These are phyloP conservation scores for Acrossocheilus wenchowensis DNA, from an alignment of 2,797 vertebrate species.

Conservation along the genomic window DNA sequence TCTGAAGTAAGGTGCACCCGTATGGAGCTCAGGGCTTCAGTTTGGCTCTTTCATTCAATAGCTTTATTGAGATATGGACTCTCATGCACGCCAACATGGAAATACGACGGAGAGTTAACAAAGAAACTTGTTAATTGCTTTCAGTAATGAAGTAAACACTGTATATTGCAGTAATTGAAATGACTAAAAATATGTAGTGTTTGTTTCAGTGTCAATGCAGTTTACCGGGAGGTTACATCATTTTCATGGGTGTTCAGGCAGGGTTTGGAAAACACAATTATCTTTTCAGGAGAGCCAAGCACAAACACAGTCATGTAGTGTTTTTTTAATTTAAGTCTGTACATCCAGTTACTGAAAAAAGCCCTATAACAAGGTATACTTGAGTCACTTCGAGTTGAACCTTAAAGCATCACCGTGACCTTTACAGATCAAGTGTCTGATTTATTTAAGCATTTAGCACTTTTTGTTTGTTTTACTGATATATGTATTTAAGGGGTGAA, in stretches of 20 bases:
- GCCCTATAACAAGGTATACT: conserved; percentile 3
- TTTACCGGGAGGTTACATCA: conserved; percentile 56
- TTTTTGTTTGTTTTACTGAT: background rate
- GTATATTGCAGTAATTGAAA: conserved; percentile 59
- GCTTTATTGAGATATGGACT: background rate
- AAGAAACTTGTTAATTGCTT: conserved; percentile 58
- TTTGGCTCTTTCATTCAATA: conserved; percentile 24
- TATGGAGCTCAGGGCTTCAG: background rate
- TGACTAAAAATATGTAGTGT: conserved; percentile 55
- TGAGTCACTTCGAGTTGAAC: background rate
- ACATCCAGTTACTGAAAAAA: conserved; percentile 19
- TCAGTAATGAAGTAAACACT: conserved; percentile 58
- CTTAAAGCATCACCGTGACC: background rate
- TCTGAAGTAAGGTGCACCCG: conserved; percentile 16
- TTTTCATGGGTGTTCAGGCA: conserved; percentile 55
- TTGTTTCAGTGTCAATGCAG: conserved; percentile 55
- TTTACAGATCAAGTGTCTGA: conserved; percentile 1
- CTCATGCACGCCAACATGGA: background rate
- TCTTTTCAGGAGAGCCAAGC: conserved; percentile 48
- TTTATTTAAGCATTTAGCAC: conserved; percentile 11
- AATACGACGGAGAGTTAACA: conserved; percentile 27
- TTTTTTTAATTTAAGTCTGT: background rate
- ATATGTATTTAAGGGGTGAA: background rate
- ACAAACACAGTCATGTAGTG: conserved; percentile 8
- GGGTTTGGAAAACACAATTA: conserved; percentile 61